Base-by-base conservation (phyloP, 2,888 invertebrate genomes). In the Pasiphila rectangulata region DNA sequence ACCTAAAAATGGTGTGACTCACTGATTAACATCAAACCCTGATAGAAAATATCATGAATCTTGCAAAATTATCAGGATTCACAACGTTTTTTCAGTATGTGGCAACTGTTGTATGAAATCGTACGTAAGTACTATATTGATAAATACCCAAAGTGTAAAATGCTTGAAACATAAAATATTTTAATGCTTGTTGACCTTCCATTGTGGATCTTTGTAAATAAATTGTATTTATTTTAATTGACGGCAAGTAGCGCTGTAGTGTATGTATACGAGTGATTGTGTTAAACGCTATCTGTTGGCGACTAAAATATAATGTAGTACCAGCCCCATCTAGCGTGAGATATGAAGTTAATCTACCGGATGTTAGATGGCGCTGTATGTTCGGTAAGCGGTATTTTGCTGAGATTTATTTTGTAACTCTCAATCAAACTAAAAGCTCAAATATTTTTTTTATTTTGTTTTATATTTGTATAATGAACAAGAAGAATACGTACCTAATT, bases 241-340 rank as follows among this genome's bases (percentile, higher is more conserved):
- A 57, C 60, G 57, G 56, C 57, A 60, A 44, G 43, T 57, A 56
- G 57, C 57, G 56, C 54, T 55, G 57, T 57, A 57, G 59, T 57
- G 59, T 57, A 57, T 57, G 59, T 57, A 57, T 57, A 57, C 57
- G 57, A 57, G 54, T 56, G 56, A 55, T 60, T 55, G 51, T 56
- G 56, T 54, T 49, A 53, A 53, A 54, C 59, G 62, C 57, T 58
- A 60, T 56, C 64, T 62, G 42, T 51, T 51, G 56, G 48, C 43
- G 41, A 41, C 35, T 40, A 55, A 54, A 51, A 46, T 38, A 44
- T 52, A 59, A 41, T 47, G 43, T 55, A 54, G 45, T 38, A 44
- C 24, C 44, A 44, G 56, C 46, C 43, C 46, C 54, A 59, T 59
- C 56, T 54, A 47, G 44, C 44, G 37, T 9, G 35, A 42, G 24